Evolutionary conservation across 2,888 invertebrate genomes (phyloP).

Genomic region (Hoplodrina ambigua): DNA sequence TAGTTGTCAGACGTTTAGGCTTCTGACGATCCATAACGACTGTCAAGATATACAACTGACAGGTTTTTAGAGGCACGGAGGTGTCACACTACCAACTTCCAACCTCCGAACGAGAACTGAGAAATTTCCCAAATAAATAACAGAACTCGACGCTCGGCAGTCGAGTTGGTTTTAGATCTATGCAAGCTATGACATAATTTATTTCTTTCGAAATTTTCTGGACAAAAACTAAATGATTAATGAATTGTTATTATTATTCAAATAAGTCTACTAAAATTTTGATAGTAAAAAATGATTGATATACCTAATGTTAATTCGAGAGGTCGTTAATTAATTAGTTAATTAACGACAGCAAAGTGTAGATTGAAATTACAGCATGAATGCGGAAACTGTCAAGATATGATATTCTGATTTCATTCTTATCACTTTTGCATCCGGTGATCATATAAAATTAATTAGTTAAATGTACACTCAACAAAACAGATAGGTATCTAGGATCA

Average conservation of each 20-base stretch:
- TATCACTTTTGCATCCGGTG: background rate
- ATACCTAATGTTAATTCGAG: conserved; percentile 16
- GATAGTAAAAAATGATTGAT: background rate
- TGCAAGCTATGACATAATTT: background rate
- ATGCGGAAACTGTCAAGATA: conserved; percentile 2
- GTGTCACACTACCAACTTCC: no score
- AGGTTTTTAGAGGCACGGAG: no score
- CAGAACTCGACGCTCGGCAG: no score
- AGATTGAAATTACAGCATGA: conserved; percentile 2
- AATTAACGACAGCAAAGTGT: conserved; percentile 13
- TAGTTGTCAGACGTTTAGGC: no score
- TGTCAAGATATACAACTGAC: no score
- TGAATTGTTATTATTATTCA: conserved; percentile 39
- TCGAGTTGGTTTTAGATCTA: background rate
- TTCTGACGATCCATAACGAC: no score
- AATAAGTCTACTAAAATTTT: conserved; percentile 8
- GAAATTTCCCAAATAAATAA: no score
- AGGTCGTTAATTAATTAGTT: conserved; percentile 19
- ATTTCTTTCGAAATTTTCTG: conserved; percentile 8
- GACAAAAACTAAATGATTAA: conserved; percentile 19
- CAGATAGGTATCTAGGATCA: no score
- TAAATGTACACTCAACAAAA: conserved; percentile 10
- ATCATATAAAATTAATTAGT: background rate
- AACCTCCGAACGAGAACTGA: no score
- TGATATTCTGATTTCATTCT: conserved; percentile 1